phyloP scores from a whole-genome alignment of 2,113 vertebrate species.

The Poicephalus meyeri region DNA sequence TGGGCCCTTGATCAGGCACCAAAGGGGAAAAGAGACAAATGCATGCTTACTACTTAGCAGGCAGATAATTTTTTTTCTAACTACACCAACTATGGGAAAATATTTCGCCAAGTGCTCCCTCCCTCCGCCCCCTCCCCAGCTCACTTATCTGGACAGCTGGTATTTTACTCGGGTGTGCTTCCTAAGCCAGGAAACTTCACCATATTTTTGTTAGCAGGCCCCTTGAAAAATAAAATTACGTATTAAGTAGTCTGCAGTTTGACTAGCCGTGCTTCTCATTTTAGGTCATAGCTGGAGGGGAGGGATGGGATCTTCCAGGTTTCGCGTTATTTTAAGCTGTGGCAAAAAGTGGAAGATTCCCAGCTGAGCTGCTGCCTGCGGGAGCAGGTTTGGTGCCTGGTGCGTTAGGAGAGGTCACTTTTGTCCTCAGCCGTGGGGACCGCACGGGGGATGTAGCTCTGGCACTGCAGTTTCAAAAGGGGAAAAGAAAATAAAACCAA shows the following conservation, averaged over 20 bases:
- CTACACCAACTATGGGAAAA: slow-evolving; percentile 58
- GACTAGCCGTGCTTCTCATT: slow-evolving; percentile 29
- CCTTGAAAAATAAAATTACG: slow-evolving; percentile 62
- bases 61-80: slow-evolving; percentile 7
- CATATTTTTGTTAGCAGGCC: slow-evolving; percentile 56
- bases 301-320: slow-evolving; percentile 53
- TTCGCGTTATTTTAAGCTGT: slow-evolving; percentile 26
- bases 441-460: not conserved
- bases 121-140: slow-evolving; percentile 38
- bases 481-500: too few relatives aligned
- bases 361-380: not conserved
- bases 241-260: slow-evolving; percentile 57
- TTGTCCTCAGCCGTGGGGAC: not conserved
- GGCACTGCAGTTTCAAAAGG: not conserved
- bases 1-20: slow-evolving; percentile 52
- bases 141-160: slow-evolving; percentile 63
- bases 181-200: slow-evolving; percentile 67
- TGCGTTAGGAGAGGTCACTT: not conserved
- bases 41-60: slow-evolving; percentile 49
- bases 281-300: slow-evolving; percentile 50
- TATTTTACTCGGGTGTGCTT: slow-evolving; percentile 66
- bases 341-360: slow-evolving; percentile 12
- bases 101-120: slow-evolving; percentile 36
- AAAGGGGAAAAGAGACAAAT: slow-evolving; percentile 42
- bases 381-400: not conserved